Conservation (phyloP, 1,140 invertebrate genomes). For the Yoshiicerus persimilis region DNA sequence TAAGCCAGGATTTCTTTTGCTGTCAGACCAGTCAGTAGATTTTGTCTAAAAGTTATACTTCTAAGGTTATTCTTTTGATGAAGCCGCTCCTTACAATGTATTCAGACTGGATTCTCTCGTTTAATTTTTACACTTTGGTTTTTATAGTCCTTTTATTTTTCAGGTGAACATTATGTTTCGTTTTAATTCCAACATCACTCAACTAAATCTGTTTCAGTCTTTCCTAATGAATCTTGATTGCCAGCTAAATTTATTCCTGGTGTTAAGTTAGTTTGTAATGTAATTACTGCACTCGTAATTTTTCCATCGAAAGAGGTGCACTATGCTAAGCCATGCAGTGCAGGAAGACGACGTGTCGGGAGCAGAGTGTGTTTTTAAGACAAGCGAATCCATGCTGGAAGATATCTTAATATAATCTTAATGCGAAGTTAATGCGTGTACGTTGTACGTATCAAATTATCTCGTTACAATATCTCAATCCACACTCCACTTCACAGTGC, state of each 20-base stretch:
- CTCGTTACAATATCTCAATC: slow-evolving; percentile 13
- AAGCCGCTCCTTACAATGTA: neutral
- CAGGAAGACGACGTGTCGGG: too few species aligned
- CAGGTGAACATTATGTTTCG: neutral
- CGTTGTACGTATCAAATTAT: slow-evolving; percentile 18
- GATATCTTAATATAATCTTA: slow-evolving; percentile 27
- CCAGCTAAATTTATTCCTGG: neutral
- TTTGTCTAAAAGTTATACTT: neutral
- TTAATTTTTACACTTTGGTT: slow-evolving; percentile 5
- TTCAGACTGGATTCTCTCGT: neutral
- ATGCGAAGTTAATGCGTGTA: slow-evolving; percentile 19
- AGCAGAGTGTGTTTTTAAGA: neutral
- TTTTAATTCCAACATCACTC: neutral
- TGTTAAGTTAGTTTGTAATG: neutral
- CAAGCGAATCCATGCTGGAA: neutral
- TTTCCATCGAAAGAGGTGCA: neutral
- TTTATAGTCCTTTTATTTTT: neutral
- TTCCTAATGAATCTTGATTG: slow-evolving; percentile 16
- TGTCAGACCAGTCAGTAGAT: neutral
- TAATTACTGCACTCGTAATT: neutral
- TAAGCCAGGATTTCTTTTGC: neutral
- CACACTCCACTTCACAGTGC: neutral
- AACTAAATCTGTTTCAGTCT: neutral
- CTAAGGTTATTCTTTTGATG: neutral
- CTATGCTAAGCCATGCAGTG: neutral